These are phyloP conservation scores for Acleris cristana DNA, from an alignment of 2,888 invertebrate genomes.

Conservation along the genomic window DNA sequence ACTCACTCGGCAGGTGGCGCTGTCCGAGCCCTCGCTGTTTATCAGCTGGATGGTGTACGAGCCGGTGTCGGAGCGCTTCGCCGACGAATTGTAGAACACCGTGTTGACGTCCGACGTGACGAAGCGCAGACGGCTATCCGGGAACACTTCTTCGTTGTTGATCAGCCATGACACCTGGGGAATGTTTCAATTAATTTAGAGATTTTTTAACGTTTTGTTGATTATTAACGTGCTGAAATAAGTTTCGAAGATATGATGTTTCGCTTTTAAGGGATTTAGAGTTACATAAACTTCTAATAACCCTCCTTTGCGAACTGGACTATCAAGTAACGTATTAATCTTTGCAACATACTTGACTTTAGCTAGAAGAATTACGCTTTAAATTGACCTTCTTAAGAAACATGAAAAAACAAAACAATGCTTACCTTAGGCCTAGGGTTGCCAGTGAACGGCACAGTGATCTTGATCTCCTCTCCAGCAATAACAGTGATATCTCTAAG, in stretches of 20 bases:
- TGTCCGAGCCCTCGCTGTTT: constrained; percentile 96
- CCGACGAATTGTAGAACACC: constrained; percentile 93
- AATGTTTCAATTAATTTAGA: not conserved
- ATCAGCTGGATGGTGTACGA: constrained; percentile 95
- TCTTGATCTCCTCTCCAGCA: constrained; percentile 97
- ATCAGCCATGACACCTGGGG: constrained; percentile 91
- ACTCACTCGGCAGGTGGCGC: constrained; percentile 92
- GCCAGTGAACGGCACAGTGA: constrained; percentile 97
- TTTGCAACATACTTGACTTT: too few relatives aligned
- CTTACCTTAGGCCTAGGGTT: constrained; percentile 94
- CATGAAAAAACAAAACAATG: not conserved
- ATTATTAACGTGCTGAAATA: too few relatives aligned
- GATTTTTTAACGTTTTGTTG: too few relatives aligned
- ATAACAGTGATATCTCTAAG: constrained; percentile 97
- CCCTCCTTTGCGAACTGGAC: too few relatives aligned
- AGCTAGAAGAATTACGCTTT: too few relatives aligned
- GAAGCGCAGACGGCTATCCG: constrained; percentile 93
- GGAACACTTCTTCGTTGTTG: constrained; percentile 92
- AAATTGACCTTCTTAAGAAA: not conserved
- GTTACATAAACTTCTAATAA: too few relatives aligned
- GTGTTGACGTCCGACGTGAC: constrained; percentile 92
- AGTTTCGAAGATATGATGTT: too few relatives aligned
- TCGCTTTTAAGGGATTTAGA: too few relatives aligned
- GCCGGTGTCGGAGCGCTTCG: constrained; percentile 96
- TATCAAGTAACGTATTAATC: too few relatives aligned